Base-by-base conservation (phyloP, 2,113 vertebrate species). In the Acanthisitta chloris region DNA sequence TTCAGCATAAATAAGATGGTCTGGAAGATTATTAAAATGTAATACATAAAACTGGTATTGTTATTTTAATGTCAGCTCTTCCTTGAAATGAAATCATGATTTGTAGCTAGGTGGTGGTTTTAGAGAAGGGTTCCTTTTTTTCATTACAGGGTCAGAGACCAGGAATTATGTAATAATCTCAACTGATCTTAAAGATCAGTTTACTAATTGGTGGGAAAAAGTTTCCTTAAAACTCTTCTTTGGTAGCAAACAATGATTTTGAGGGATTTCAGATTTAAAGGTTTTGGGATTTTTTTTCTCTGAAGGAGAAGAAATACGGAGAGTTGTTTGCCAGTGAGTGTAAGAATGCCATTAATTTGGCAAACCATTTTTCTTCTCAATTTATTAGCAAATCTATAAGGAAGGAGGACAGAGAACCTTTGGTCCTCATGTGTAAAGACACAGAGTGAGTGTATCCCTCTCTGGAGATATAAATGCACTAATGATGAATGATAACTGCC, bases 361-460 rank as follows among this genome's bases (percentile, higher is more conserved):
- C 8, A 23, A 80, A 21, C 13, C 20, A 14, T 52, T 43, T 70
- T 90, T 57, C 67, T 31, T 72, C 48, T 72, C 69, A n/a, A 5
- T 83, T 83, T 76, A 48, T 46, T 69, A 59, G 64, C 40, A 84
- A 64, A 72, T 54, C 58, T 69, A 10, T 20, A 48, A 64, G 67
- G 38, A 51, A 82, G 25, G 14, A 43, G 20, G 28, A 62, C 23
- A 87, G 48, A 83, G 45, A 83, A 34, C 14, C 12, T 83, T 66
- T 55, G 72, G 38, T 52, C 36, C 55, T 57, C 25, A 20, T 43
- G 6, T 8, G 34, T 33, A 33, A 66, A 62, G 36, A 71, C 8
- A 42, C 0, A 0, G 64, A 10, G 24, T 72, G 21, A 29, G 8
- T 12, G 4, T 24, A 31, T 46, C 26, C 19, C 29, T 74, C 26